A percentile compares a stretch with the other conserved stretches of the same genome.
Evolutionary conservation across 2,888 invertebrate genomes (phyloP).

Genomic region (Zelleria hepariella): DNA sequence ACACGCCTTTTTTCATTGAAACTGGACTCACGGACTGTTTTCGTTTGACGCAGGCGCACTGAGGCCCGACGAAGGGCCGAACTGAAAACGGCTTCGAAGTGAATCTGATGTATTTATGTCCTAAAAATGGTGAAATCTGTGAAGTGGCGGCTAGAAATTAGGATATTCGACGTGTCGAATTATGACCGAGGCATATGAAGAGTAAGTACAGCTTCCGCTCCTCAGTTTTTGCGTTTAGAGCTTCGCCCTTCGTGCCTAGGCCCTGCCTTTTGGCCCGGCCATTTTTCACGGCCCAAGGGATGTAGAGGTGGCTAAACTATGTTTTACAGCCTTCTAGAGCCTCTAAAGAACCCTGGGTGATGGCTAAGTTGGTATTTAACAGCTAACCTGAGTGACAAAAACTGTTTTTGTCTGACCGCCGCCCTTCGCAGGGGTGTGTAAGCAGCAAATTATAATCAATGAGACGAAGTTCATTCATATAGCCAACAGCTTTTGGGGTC

Average conservation of each 20-base stretch:
- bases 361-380: slow-evolving; percentile 13
- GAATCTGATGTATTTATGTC: slow-evolving; percentile 81
- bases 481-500: slow-evolving; percentile 61
- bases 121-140: slow-evolving; percentile 88
- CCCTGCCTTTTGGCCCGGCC: slow-evolving; percentile 52
- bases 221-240: slow-evolving; percentile 42
- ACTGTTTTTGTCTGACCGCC: slow-evolving; percentile 41
- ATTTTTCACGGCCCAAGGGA: slow-evolving; percentile 53
- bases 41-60: slow-evolving; percentile 64
- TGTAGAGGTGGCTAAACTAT: slow-evolving; percentile 34
- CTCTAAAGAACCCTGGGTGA: slow-evolving; percentile 12
- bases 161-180: slow-evolving; percentile 86
- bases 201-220: slow-evolving; percentile 76
- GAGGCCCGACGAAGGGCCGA: slow-evolving; percentile 71
- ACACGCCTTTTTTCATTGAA: slow-evolving; percentile 10
- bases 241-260: slow-evolving; percentile 54
- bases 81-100: slow-evolving; percentile 63
- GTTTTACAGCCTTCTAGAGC: slow-evolving; percentile 20
- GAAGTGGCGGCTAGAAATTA: slow-evolving; percentile 86
- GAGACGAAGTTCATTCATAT: slow-evolving; percentile 65
- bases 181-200: slow-evolving; percentile 94
- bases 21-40: slow-evolving; percentile 36
- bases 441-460: slow-evolving; percentile 59
- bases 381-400: slow-evolving; percentile 23
- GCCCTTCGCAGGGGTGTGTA: slow-evolving; percentile 54